These are phyloP conservation scores for Cotesia congregata DNA, from an alignment of 2,888 invertebrate genomes.

Conservation along the genomic window DNA sequence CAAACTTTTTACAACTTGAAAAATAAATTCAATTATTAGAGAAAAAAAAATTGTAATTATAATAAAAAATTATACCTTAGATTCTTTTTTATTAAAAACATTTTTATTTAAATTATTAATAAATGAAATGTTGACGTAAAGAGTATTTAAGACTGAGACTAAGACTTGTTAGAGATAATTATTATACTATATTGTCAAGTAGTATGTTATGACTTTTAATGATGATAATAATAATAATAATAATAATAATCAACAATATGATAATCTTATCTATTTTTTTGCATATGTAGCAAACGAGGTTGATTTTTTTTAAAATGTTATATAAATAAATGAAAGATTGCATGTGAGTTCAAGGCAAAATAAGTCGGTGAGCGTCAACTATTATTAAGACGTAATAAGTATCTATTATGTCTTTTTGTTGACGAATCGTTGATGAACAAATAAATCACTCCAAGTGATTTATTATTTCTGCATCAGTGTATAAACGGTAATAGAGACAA, in stretches of 20 bases:
- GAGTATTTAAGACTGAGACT: too few relatives aligned
- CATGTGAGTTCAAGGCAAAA: conserved; percentile 12
- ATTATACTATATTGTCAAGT: too few relatives aligned
- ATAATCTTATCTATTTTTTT: too few relatives aligned
- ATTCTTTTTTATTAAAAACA: neutral
- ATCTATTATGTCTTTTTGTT: neutral
- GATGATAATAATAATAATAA: too few relatives aligned
- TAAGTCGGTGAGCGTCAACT: neutral
- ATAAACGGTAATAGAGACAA: conserved; percentile 16
- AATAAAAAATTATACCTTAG: neutral
- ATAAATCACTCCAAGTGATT: conserved; percentile 29
- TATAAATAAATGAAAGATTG: neutral
- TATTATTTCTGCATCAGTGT: neutral
- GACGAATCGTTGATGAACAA: conserved; percentile 20
- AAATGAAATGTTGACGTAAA: too few relatives aligned
- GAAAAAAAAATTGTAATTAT: too few relatives aligned
- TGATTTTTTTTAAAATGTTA: neutral
- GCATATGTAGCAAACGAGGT: too few relatives aligned
- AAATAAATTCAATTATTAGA: too few relatives aligned
- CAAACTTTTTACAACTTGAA: neutral
- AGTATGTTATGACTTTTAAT: too few relatives aligned
- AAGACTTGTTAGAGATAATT: too few relatives aligned
- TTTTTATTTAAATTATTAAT: neutral
- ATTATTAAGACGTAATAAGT: neutral
- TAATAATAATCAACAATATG: too few relatives aligned